phyloP scores from a whole-genome alignment of 2,797 vertebrate genomes.

The Notamacropus eugenii region DNA sequence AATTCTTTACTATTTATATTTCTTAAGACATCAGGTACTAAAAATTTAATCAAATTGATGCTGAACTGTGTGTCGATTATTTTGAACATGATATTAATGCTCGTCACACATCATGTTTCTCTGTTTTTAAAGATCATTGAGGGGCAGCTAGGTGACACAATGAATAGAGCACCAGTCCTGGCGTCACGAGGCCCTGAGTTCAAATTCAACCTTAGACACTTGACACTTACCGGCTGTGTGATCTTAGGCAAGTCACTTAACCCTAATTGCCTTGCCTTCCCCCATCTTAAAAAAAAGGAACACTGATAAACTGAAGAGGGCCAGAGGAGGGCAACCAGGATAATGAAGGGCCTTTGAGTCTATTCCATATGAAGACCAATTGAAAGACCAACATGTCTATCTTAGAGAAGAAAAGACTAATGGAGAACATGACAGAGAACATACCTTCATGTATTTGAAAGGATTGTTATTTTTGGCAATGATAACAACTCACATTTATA shows the following conservation, averaged over 20 bases:
- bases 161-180: too few relatives aligned
- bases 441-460: background rate
- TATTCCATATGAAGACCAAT: background rate
- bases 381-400: background rate
- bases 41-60: slow-evolving; percentile 28
- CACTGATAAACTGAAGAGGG: background rate
- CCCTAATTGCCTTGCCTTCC: too few relatives aligned
- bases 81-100: background rate
- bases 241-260: too few relatives aligned
- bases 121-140: background rate
- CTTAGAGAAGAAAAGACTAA: background rate
- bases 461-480: background rate
- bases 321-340: background rate
- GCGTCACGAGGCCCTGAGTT: too few relatives aligned
- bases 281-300: background rate
- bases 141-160: too few relatives aligned
- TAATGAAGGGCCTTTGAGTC: background rate
- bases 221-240: too few relatives aligned
- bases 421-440: background rate
- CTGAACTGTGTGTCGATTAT: slow-evolving; percentile 26
- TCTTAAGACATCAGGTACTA: slow-evolving; percentile 30
- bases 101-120: background rate
- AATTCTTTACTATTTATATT: slow-evolving; percentile 25
- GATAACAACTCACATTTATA: background rate
- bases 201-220: too few relatives aligned